A percentile compares a stretch with the other conserved stretches of the same genome.
These are phyloP conservation scores for Sebastolobus altivelis DNA, from an alignment of 2,797 vertebrate species.

Conservation along the genomic window DNA sequence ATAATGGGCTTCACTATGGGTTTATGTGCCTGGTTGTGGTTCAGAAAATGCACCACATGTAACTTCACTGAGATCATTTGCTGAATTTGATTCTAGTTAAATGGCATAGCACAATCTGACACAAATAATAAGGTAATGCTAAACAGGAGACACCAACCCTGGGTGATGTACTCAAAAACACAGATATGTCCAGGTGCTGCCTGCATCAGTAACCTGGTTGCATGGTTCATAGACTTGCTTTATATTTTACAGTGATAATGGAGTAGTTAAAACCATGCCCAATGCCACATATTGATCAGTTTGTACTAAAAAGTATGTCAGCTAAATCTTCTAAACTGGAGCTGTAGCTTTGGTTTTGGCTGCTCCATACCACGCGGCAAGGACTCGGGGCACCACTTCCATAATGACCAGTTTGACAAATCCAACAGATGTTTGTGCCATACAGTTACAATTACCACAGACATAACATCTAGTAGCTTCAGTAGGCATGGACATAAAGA, in stretches of 20 bases:
- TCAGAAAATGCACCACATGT: not conserved
- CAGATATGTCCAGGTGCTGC: constrained; percentile 19
- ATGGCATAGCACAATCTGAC: constrained; percentile 3
- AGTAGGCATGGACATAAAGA: constrained; percentile 17
- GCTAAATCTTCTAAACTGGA: constrained; percentile 3
- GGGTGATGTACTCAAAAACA: constrained; percentile 1
- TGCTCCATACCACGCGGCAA: constrained; percentile 22
- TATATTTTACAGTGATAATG: constrained; percentile 4
- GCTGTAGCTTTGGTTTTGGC: constrained; percentile 8
- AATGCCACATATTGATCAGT: not conserved
- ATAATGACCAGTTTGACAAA: constrained; percentile 23
- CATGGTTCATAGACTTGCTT: constrained; percentile 16
- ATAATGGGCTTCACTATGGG: not conserved
- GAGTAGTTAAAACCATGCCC: not conserved
- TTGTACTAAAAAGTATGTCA: not conserved
- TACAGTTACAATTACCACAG: not conserved
- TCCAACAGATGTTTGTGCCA: constrained; percentile 28
- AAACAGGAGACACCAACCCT: constrained; percentile 16
- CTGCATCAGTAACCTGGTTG: constrained; percentile 9
- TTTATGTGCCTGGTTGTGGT: constrained; percentile 21
- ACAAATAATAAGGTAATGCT: not conserved
- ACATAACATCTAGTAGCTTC: not conserved
- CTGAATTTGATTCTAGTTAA: constrained; percentile 4
- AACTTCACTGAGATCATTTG: not conserved
- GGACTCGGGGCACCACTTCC: not conserved